A percentile compares a stretch with the other conserved stretches of the same genome.
Evolutionary conservation across 1,140 invertebrate species (phyloP).

Genomic region (Leguminivora glycinivorella): DNA sequence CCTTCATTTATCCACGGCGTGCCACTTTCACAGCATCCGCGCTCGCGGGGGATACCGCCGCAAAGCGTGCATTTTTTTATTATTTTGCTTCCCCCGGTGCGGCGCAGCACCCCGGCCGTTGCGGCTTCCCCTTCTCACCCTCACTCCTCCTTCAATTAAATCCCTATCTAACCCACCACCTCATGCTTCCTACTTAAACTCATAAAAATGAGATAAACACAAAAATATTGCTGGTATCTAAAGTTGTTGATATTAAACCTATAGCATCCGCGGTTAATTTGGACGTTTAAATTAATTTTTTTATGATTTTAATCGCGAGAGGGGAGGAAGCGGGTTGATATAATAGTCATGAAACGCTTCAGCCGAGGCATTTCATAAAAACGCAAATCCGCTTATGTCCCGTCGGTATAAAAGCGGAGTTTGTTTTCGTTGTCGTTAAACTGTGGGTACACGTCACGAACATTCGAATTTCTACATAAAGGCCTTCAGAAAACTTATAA

Average conservation of each 20-base stretch:
- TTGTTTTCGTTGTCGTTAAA: not conserved
- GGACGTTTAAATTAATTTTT: slow-evolving; percentile 33
- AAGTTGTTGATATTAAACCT: slow-evolving; percentile 62
- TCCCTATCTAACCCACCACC: slow-evolving; percentile 71
- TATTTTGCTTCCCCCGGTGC: slow-evolving; percentile 56
- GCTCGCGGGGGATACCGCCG: slow-evolving; percentile 66
- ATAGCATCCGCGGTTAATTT: slow-evolving; percentile 47
- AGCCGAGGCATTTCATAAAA: slow-evolving; percentile 7
- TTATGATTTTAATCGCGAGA: slow-evolving; percentile 21
- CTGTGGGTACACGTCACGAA: not conserved
- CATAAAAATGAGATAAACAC: slow-evolving; percentile 77
- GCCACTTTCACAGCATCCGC: slow-evolving; percentile 77
- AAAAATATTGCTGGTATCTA: slow-evolving; percentile 70
- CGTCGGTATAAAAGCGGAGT: not conserved
- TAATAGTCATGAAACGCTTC: slow-evolving; percentile 6
- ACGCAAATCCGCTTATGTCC: not conserved
- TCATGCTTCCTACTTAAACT: slow-evolving; percentile 74
- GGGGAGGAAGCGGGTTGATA: slow-evolving; percentile 14
- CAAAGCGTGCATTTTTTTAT: slow-evolving; percentile 67
- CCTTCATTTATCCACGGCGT: slow-evolving; percentile 75
- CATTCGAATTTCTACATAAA: not conserved
- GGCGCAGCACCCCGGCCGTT: slow-evolving; percentile 42
- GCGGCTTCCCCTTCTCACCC: slow-evolving; percentile 49
- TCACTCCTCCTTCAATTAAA: slow-evolving; percentile 73
- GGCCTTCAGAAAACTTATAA: not conserved